Conservation (phyloP, 2,888 invertebrate genomes). For the Cheilosia impressa region DNA sequence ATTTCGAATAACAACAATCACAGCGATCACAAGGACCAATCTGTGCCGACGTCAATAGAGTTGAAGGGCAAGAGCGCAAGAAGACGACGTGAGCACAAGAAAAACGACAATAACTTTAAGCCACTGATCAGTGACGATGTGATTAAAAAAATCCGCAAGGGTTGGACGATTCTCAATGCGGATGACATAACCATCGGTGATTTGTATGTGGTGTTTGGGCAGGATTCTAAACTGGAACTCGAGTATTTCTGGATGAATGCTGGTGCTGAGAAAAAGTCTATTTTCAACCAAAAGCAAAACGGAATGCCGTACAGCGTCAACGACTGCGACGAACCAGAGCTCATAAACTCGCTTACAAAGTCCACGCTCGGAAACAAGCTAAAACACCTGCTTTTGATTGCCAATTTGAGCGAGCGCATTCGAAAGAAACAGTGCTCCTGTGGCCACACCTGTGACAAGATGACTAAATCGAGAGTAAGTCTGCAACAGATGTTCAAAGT, state of each 20-base stretch:
- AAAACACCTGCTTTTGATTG: slow-evolving; percentile 82
- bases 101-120: slow-evolving; percentile 78
- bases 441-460: slow-evolving; percentile 82
- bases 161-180: slow-evolving; percentile 92
- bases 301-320: slow-evolving; percentile 79
- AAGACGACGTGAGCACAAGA: slow-evolving; percentile 48
- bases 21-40: slow-evolving; percentile 41
- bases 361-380: slow-evolving; percentile 81
- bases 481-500: not conserved
- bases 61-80: slow-evolving; percentile 51
- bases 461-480: slow-evolving; percentile 78
- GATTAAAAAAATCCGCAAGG: slow-evolving; percentile 84
- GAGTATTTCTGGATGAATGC: slow-evolving; percentile 92
- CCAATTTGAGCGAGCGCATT: slow-evolving; percentile 82
- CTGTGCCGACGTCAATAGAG: slow-evolving; percentile 6
- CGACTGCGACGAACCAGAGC: slow-evolving; percentile 79
- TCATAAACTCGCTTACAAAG: slow-evolving; percentile 78
- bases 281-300: slow-evolving; percentile 75
- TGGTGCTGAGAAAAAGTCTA: slow-evolving; percentile 75
- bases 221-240: slow-evolving; percentile 89
- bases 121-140: slow-evolving; percentile 82
- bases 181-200: slow-evolving; percentile 94
- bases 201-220: slow-evolving; percentile 92
- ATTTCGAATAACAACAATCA: slow-evolving; percentile 22
- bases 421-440: slow-evolving; percentile 82